These are phyloP conservation scores for Oncorhynchus kisutch DNA, from an alignment of 2,113 vertebrate species.

Conservation along the genomic window DNA sequence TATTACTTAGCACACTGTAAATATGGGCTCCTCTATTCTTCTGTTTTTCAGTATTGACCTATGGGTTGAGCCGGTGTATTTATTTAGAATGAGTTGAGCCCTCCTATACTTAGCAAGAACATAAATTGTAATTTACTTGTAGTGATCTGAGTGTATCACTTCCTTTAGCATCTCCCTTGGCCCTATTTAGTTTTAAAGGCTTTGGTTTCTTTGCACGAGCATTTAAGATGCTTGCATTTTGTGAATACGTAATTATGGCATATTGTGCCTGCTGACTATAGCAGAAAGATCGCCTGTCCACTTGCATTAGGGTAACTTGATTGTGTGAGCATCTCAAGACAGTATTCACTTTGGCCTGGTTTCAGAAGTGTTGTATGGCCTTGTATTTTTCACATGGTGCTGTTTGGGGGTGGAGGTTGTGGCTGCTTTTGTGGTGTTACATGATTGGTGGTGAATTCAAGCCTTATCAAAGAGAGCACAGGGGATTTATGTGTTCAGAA, in stretches of 20 bases:
- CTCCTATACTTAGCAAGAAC: conserved; percentile 8
- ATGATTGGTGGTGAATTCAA: conserved; percentile 62
- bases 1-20: conserved; percentile 19
- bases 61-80: conserved; percentile 38
- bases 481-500: conserved; percentile 63
- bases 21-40: conserved; percentile 40
- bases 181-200: conserved; percentile 41
- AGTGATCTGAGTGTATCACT: conserved; percentile 8
- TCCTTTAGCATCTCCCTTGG: conserved; percentile 24
- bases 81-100: conserved; percentile 37
- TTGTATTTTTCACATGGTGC: conserved; percentile 28
- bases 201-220: conserved; percentile 51
- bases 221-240: conserved; percentile 70
- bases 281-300: conserved; percentile 57
- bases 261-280: conserved; percentile 58
- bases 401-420: conserved; percentile 23
- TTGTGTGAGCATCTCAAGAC: conserved; percentile 54
- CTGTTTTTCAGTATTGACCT: conserved; percentile 28
- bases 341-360: conserved; percentile 36
- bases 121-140: conserved; percentile 20
- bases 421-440: conserved; percentile 48
- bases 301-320: conserved; percentile 62
- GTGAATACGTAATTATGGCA: conserved; percentile 65
- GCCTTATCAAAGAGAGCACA: conserved; percentile 57
- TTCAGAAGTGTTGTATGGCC: conserved; percentile 26